These are phyloP conservation scores for Ophraella communa DNA, from an alignment of 2,888 invertebrate genomes.

Conservation along the genomic window DNA sequence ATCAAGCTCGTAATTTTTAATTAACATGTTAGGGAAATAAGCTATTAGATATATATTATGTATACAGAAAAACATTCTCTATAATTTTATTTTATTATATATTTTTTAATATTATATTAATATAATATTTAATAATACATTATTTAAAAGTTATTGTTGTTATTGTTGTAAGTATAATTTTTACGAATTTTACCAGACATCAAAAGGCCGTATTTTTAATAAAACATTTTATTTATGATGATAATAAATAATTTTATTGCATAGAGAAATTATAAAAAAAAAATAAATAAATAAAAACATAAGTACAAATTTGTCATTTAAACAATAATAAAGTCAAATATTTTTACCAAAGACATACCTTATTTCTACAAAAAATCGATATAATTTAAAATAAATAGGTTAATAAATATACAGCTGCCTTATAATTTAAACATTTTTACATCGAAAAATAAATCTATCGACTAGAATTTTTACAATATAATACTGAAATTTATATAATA, in stretches of 20 bases:
- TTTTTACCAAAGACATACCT: neutral
- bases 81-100: too few species aligned
- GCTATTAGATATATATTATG: too few species aligned
- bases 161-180: too few species aligned
- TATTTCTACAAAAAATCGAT: neutral
- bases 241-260: slow-evolving; percentile 14
- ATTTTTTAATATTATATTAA: too few species aligned
- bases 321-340: slow-evolving; percentile 14
- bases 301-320: neutral
- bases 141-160: too few species aligned
- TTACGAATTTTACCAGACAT: too few species aligned
- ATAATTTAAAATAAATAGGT: slow-evolving; percentile 4
- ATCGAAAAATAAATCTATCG: slow-evolving; percentile 19
- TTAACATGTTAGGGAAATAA: too few species aligned
- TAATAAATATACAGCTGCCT: neutral
- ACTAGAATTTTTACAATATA: slow-evolving; percentile 24
- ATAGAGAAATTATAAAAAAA: slow-evolving; percentile 2
- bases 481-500: slow-evolving; percentile 18
- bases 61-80: too few species aligned
- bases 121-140: too few species aligned
- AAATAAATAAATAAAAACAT: slow-evolving; percentile 7
- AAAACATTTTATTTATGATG: too few species aligned
- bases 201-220: too few species aligned
- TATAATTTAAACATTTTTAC: neutral
- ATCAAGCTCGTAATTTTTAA: too few species aligned